Conservation (phyloP, 2,113 vertebrate species). For the Pangasianodon gigas region DNA sequence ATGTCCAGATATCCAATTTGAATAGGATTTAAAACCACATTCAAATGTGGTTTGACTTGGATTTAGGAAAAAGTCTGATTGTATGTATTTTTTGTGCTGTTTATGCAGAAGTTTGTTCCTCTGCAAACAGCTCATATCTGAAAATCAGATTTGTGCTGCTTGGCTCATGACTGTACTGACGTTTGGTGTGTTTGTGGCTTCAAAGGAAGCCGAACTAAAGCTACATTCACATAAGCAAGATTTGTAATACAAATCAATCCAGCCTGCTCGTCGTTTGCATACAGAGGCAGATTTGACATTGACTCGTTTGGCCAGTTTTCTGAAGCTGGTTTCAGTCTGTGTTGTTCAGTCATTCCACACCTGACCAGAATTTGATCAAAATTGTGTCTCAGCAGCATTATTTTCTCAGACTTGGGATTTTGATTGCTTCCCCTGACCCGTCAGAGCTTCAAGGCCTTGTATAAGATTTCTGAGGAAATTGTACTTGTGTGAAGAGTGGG, state of each 20-base stretch:
- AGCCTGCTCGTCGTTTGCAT: background rate
- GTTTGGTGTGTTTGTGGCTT: background rate
- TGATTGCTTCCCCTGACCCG: too few species aligned
- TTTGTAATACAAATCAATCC: conserved; percentile 14
- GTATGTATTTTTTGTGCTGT: background rate
- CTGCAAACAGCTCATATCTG: background rate
- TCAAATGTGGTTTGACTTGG: background rate
- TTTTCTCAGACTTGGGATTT: background rate
- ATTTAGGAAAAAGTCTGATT: background rate
- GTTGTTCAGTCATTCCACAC: background rate
- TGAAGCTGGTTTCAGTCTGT: background rate
- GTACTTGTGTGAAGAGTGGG: background rate
- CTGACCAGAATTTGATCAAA: too few species aligned
- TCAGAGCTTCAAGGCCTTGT: background rate
- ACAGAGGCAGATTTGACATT: background rate
- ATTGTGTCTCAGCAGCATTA: background rate
- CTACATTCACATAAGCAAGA: background rate
- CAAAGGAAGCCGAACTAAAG: background rate
- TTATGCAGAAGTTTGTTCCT: background rate
- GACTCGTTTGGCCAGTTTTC: background rate
- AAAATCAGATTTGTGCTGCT: background rate
- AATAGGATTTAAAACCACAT: background rate
- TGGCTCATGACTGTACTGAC: background rate
- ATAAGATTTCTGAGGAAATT: background rate
- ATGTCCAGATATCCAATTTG: background rate